Conservation (phyloP, 2,113 vertebrate species). For the rabbit (Oryctolagus cuniculus) region DNA sequence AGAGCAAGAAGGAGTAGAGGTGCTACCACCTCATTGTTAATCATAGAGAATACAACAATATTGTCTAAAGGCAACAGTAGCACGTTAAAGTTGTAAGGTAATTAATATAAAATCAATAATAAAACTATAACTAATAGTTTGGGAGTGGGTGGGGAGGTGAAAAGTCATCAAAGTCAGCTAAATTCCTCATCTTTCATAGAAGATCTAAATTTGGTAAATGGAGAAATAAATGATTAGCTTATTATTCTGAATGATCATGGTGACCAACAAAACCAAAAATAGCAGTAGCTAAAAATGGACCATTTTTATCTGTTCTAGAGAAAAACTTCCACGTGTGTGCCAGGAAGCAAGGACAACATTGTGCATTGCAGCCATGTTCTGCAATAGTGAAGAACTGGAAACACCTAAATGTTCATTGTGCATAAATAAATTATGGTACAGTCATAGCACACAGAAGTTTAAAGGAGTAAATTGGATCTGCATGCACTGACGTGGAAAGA, state of each 20-base stretch:
- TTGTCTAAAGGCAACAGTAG: background rate
- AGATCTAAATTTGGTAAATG: constrained; percentile 58
- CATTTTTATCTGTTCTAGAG: constrained; percentile 18
- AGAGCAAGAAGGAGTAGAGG: background rate
- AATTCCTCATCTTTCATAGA: constrained; percentile 26
- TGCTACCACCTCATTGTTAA: background rate
- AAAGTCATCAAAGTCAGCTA: constrained; percentile 6
- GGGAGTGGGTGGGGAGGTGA: background rate
- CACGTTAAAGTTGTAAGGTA: constrained; percentile 38
- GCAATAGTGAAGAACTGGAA: background rate
- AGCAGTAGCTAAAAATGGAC: constrained; percentile 27
- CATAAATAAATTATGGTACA: constrained; percentile 14
- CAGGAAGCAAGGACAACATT: constrained; percentile 43
- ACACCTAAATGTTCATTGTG: constrained; percentile 9
- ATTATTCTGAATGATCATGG: constrained; percentile 53
- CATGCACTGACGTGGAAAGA: background rate
- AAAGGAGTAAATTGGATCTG: constrained; percentile 22
- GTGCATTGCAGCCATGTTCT: background rate
- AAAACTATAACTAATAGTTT: constrained; percentile 39
- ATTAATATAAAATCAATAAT: background rate
- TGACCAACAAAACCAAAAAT: constrained; percentile 49
- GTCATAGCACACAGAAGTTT: constrained; percentile 22
- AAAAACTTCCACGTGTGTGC: constrained; percentile 12
- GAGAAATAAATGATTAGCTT: constrained; percentile 29
- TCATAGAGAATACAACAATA: background rate